Evolutionary conservation across 2,113 vertebrate genomes (phyloP), one percentile per base, ranked within the genome.

Genomic region (Antennarius striatus): DNA sequence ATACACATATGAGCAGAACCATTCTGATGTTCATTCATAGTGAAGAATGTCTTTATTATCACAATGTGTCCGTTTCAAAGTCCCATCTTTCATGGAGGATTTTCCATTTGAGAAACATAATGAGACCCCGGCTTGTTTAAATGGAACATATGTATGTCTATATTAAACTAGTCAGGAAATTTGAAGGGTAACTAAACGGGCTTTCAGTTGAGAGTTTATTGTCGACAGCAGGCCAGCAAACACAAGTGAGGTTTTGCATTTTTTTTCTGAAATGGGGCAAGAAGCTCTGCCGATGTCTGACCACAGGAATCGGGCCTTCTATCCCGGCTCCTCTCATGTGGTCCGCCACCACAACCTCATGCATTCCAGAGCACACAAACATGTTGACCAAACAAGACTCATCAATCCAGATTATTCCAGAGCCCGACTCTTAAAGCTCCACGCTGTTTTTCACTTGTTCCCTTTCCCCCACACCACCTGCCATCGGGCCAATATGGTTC

Each of bases 351-450:
- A 82, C 91, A 91, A 89, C 83, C 90, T 72, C 86, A 87, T 81
- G 78, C 90, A 92, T 93, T 93, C 92, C 91, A 80, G 56, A 85
- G 84, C 81, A 74, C 90, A 91, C 89, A 93, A 92, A 92, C 91
- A 94, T 90, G 88, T 92, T 91, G 90, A 92, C 89, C 91, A 86
- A 90, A 89, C 73, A 77, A 73, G 85, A 90, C 82, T 90, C 90
- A 89, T 90, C 91, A 92, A 88, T 90, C 84, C 83, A 75, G 80
- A 87, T 85, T 68, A 86, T 85, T 88, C 87, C 85, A 65, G 85
- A 84, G 81, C 71, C 60, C 83, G 63, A 80, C 80, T 85, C 70
- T 83, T 87, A 88, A 91, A 85, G 84, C 87, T 81, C 75, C 64
- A 71, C 70, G 63, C 85, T 88, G 82, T 87, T 90, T 88, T 92